A percentile compares a stretch with the other conserved stretches of the same genome.
These are phyloP conservation scores for Brachionus sp. DNA, from an alignment of 1,140 invertebrate genomes.

Conservation along the genomic window DNA sequence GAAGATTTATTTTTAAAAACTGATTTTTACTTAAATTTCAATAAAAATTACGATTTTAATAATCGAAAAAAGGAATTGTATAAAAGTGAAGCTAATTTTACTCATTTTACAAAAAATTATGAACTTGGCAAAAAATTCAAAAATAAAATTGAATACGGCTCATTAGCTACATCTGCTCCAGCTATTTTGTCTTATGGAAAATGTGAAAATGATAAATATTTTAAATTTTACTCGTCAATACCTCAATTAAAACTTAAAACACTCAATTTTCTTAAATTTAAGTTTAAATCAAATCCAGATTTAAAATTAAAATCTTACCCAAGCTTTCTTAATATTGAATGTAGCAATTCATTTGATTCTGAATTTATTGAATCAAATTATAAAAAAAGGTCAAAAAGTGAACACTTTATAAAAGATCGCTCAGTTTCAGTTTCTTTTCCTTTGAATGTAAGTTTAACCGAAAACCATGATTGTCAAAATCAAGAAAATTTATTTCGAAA, in stretches of 20 bases:
- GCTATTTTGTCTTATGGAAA: background rate
- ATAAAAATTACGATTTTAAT: background rate
- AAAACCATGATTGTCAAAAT: background rate
- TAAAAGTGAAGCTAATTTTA: background rate
- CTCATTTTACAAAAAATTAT: background rate
- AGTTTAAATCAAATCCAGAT: background rate
- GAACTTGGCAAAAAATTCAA: background rate
- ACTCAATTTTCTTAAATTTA: background rate
- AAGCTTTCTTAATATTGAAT: background rate
- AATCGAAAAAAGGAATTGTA: background rate
- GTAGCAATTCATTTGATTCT: too few species aligned
- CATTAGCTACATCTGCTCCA: constrained; percentile 25
- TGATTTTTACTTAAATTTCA: background rate
- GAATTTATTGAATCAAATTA: too few species aligned
- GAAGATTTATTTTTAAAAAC: too few species aligned
- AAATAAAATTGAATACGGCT: background rate
- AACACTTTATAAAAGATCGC: background rate
- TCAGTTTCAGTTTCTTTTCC: background rate
- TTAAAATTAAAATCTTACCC: background rate
- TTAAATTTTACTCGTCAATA: constrained; percentile 1
- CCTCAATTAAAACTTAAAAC: constrained; percentile 18
- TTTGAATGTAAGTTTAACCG: background rate
- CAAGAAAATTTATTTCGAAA: too few species aligned
- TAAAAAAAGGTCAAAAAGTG: too few species aligned
- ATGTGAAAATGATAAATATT: background rate